Percentiles rank a stretch among this genome's conserved stretches.
Conservation (phyloP, 2,888 invertebrate species). For the Brachycybe producta region DNA sequence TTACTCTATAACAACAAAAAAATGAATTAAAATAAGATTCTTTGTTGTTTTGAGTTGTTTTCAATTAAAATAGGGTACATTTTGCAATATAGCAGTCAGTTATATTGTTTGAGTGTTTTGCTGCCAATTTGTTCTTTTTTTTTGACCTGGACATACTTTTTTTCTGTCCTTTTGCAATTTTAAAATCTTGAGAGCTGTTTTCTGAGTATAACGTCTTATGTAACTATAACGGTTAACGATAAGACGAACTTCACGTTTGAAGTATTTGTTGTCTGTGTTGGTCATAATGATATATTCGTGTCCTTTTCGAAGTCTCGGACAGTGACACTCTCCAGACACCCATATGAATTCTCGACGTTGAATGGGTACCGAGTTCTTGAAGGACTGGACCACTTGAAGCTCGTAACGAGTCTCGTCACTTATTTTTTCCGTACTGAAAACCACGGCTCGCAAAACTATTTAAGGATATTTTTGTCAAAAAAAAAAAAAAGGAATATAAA, state of each 20-base stretch:
- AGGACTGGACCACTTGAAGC: constrained; percentile 25
- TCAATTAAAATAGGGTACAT: too few relatives aligned
- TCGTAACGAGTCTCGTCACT: constrained; percentile 25
- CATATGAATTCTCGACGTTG: constrained; percentile 26
- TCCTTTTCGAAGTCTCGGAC: constrained; percentile 23
- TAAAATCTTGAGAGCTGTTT: constrained; percentile 23
- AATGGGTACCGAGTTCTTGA: constrained; percentile 26
- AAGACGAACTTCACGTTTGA: constrained; percentile 24
- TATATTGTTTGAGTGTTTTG: too few relatives aligned
- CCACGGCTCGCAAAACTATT: constrained; percentile 22
- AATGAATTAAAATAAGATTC: too few relatives aligned
- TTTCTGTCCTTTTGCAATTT: constrained; percentile 24
- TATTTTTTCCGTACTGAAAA: constrained; percentile 22
- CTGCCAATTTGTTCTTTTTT: neutral
- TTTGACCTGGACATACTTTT: constrained; percentile 8
- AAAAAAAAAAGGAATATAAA: neutral
- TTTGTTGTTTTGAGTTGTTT: too few relatives aligned
- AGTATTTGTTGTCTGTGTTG: constrained; percentile 21
- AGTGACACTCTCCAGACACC: constrained; percentile 24
- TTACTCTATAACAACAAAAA: too few relatives aligned
- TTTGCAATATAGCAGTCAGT: too few relatives aligned
- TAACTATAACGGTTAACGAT: constrained; percentile 24
- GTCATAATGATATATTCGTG: constrained; percentile 27
- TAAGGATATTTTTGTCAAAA: constrained; percentile 1
- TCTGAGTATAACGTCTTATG: constrained; percentile 23